phyloP scores from a whole-genome alignment of 2,113 vertebrate species.

The Neolamprologus fasciatus region DNA sequence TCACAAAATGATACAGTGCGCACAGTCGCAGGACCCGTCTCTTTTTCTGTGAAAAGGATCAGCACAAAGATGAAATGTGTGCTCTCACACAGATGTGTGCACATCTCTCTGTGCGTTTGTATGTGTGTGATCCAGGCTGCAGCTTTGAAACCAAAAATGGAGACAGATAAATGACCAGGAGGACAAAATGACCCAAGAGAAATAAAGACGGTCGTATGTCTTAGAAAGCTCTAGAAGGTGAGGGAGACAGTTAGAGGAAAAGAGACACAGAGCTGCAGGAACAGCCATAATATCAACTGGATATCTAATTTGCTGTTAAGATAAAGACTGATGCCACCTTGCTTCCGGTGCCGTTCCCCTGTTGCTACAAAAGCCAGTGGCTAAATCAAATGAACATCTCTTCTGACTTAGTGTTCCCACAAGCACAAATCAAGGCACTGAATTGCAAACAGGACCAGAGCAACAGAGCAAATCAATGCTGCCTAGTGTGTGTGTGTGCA shows the following conservation, averaged over 20 bases:
- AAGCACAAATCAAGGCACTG: conserved; percentile 33
- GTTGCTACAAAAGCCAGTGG: conserved; percentile 11
- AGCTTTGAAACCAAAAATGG: not conserved
- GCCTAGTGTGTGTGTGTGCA: not conserved
- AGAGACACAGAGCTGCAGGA: not conserved
- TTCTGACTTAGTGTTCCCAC: conserved; percentile 22
- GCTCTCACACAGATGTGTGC: not conserved
- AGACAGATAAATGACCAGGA: not conserved
- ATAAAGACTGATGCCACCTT: conserved; percentile 2
- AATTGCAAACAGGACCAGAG: conserved; percentile 40
- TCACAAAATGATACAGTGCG: not conserved
- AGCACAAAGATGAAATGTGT: not conserved
- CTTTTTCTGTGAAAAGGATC: not conserved
- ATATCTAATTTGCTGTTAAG: conserved; percentile 27
- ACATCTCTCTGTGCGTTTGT: not conserved
- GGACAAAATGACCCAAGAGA: not conserved
- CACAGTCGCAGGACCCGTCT: not conserved
- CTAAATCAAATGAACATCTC: conserved; percentile 47
- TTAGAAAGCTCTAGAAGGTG: not conserved
- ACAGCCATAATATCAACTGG: not conserved
- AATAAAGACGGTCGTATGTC: not conserved
- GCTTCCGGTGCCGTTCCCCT: not conserved
- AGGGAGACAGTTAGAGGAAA: not conserved
- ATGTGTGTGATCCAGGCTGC: not conserved
- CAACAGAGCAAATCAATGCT: conserved; percentile 43